phyloP scores from a whole-genome alignment of 2,113 vertebrate species.

The Tachuris rubrigastra region DNA sequence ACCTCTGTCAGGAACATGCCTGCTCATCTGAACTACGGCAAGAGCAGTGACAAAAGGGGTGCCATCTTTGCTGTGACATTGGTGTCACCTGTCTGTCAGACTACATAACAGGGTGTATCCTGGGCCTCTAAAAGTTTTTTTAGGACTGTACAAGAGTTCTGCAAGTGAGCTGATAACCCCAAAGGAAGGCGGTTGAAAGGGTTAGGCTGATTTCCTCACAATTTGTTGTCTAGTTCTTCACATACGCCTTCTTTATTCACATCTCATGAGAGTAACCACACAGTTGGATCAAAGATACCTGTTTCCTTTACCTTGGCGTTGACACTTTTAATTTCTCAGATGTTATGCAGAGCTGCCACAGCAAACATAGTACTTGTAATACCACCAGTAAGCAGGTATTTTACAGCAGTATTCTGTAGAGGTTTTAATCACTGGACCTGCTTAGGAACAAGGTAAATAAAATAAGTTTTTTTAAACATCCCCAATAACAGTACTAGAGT shows the following conservation, averaged over 20 bases:
- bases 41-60: neutral
- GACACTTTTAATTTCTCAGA: neutral
- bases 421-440: neutral
- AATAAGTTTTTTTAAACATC: neutral
- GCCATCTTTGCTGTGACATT: neutral
- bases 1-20: neutral
- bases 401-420: neutral
- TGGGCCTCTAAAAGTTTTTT: neutral
- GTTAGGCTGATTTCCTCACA: neutral
- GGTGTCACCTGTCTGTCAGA: neutral
- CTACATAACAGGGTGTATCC: neutral
- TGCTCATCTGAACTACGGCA: neutral
- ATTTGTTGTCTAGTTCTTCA: neutral
- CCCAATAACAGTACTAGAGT: neutral
- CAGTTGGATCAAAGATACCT: neutral
- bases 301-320: neutral
- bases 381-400: neutral
- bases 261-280: neutral
- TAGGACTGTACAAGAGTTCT: neutral
- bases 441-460: neutral
- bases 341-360: neutral
- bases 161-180: neutral
- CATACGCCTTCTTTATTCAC: neutral
- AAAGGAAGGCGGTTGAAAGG: neutral
- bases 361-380: neutral